Evolutionary conservation across 1,140 invertebrate species (phyloP), one percentile per base, ranked within the genome.

Genomic region (Helicorthomorpha holstii): DNA sequence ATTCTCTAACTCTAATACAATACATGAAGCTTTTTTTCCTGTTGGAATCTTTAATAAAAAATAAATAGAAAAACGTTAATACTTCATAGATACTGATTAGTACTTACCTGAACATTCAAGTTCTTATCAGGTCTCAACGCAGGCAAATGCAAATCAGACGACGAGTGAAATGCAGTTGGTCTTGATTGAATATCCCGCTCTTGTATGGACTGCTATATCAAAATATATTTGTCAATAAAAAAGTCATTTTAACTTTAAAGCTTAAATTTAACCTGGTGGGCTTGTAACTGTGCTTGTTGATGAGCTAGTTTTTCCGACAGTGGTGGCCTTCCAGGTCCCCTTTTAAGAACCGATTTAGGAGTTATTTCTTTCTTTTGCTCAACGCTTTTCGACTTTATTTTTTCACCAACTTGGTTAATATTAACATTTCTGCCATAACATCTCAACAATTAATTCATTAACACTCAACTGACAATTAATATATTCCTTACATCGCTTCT

Each of bases 1-100:
- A 55, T 68, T 66, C 51, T 69, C 66, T 12, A 67, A 56, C 52
- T 67, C 64, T 24, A 69, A 27, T 27, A 51, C 26, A 1, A 49
- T 27, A 23, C 22, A 27, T 19, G n/a, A 27, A 14, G n/a, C 12
- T 21, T 21, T 42, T 42, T 53, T 38, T 25, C 22, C 21, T 24
- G 2, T 27, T 34, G 29, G 24, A n/a, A 51, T 4, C 24, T 24
- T 2, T 21, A 26, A 49, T 1, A 1, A 14, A 21, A 27, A 14
- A 25, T 7, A 25, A 22, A 49, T 7, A 26, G 4, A 49, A 25
- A 49, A 22, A 29, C 38, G 19, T 42, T 29, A 16, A 3, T 25
- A 16, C 2, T 38, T 48, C 47, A 10, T 21, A 12, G 7, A 27
- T 52, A 25, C 10, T 12, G 27, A 22, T 1, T 16, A 27, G 16